Conservation (phyloP, 1,140 invertebrate species). For the Drosophila neocordata region DNA sequence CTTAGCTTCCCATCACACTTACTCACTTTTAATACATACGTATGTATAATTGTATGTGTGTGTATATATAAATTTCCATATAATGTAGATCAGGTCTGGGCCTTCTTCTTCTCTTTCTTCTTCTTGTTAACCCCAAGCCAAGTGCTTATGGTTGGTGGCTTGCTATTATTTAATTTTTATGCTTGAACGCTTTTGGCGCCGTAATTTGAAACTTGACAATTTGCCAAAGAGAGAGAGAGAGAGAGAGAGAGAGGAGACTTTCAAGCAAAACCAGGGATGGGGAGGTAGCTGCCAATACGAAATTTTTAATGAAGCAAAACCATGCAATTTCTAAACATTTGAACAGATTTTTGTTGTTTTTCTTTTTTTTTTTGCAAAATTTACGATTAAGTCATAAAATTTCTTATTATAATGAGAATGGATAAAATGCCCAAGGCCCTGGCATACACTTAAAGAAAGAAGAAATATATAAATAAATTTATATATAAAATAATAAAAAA, state of each 20-base stretch:
- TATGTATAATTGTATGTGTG: too few species aligned
- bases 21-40: background rate
- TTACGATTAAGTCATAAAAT: slow-evolving; percentile 10
- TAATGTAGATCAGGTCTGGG: slow-evolving; percentile 49
- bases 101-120: slow-evolving; percentile 24
- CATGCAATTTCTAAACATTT: background rate
- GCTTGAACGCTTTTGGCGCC: slow-evolving; percentile 58
- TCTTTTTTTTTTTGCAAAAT: background rate
- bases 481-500: too few species aligned
- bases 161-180: slow-evolving; percentile 77
- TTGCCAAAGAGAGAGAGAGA: slow-evolving; percentile 50
- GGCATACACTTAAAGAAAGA: background rate
- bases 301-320: slow-evolving; percentile 3
- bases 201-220: slow-evolving; percentile 65
- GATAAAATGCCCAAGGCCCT: background rate
- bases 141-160: slow-evolving; percentile 20
- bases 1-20: background rate
- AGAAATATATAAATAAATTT: too few species aligned
- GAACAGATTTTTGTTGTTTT: background rate
- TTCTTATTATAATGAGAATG: slow-evolving; percentile 7
- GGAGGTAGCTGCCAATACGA: background rate
- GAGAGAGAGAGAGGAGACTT: too few species aligned
- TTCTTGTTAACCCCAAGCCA: slow-evolving; percentile 11
- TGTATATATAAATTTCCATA: slow-evolving; percentile 3
- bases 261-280: slow-evolving; percentile 31